Base-by-base conservation (phyloP, 2,888 invertebrate genomes). In the Diplolepis rosae region DNA sequence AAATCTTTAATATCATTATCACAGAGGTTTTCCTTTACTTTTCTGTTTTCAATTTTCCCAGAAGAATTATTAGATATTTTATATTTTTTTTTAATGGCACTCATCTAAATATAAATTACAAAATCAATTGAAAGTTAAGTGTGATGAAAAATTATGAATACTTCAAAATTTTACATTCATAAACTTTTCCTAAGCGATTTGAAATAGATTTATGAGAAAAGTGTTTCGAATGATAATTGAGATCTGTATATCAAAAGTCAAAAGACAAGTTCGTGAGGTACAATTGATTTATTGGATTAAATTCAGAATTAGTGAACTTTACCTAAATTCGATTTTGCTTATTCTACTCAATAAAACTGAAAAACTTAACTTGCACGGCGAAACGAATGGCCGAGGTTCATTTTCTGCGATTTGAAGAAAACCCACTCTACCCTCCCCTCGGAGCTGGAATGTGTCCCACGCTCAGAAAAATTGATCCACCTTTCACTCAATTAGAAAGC, bases 1-100 rank as follows among this genome's bases (percentile, higher is more conserved):
- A 18, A n/a, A 45, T 45, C 73, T 66, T 74, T 66, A 76, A 77
- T 77, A 74, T 73, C 74, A 79, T 80, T 82, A 82, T 83, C 83
- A 83, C 82, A 81, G 80, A 79, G 79, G 77, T 74, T 68, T 72
- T 52, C 73, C 73, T 75, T 70, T 74, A 71, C 65, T 32, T 65
- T 69, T 72, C 70, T 73, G 61, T 69, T 74, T 69, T 66, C 39
- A 48, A 42, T 30, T 54, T 39, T 71, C 51, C 42, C 72, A 51
- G 66, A 73, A 32, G 52, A 66, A 61, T 54, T 22, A 69, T 70
- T 68, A 52, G 68, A 51, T 68, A 48, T 72, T 77, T 74, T 67
- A 39, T 70, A 54, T 71, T 54, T 30, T 13, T 70, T 56, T 50
- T 69, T 73, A 78, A 78, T 73, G 72, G 75, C 77, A 76, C 76